Conservation (phyloP, 2,113 vertebrate species). For the Tautogolabrus adspersus region DNA sequence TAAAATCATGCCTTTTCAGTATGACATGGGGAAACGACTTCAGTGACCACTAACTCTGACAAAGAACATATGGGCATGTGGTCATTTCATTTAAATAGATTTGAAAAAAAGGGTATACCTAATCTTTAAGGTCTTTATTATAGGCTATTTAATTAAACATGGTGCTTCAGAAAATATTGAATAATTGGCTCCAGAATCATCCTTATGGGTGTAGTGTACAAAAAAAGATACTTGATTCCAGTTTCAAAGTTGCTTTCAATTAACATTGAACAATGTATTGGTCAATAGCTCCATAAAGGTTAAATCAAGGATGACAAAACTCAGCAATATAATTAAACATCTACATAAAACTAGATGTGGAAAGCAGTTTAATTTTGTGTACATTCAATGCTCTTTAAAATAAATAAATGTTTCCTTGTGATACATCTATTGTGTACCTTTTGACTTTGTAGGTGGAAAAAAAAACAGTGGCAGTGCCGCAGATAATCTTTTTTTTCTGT, state of each 20-base stretch:
- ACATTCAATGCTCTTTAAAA: not conserved
- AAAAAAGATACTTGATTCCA: not conserved
- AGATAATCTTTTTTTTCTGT: not conserved
- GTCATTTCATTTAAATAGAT: not conserved
- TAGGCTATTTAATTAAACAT: not conserved
- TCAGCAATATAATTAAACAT: not conserved
- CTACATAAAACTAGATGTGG: not conserved
- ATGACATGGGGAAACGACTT: not conserved
- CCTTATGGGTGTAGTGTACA: not conserved
- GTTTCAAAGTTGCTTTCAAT: not conserved
- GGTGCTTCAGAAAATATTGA: not conserved
- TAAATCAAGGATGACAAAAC: not conserved
- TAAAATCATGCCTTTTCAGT: not conserved
- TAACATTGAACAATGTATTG: not conserved
- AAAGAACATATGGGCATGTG: not conserved
- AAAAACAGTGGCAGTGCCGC: not conserved
- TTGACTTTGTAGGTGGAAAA: not conserved
- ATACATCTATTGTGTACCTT: not conserved
- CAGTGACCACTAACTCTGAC: not conserved
- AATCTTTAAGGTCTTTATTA: not conserved
- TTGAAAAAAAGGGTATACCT: not conserved
- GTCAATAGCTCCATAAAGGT: too few relatives aligned
- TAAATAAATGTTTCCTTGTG: not conserved
- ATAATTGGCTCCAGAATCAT: not conserved
- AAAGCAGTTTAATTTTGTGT: not conserved